phyloP scores from a whole-genome alignment of 1,140 invertebrate species.

The Philotrypesis tridentata region DNA sequence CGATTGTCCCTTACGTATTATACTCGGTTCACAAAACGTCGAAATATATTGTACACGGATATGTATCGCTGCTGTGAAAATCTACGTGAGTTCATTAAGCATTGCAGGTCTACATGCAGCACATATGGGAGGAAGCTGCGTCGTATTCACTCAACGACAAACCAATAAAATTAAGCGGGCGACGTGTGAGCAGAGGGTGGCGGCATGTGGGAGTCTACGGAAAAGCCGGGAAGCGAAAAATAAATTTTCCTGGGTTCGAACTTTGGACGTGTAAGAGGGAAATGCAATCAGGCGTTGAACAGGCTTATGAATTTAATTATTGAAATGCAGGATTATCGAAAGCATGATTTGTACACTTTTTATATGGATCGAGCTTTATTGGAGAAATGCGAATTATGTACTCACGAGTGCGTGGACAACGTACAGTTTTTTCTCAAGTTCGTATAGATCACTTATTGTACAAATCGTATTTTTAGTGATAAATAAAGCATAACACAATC shows the following conservation, averaged over 20 bases:
- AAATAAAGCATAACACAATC: no score
- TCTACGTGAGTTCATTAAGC: constrained; percentile 38
- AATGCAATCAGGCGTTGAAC: neutral
- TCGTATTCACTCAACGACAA: constrained; percentile 5
- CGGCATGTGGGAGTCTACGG: neutral
- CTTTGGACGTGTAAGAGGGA: neutral
- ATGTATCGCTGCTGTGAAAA: constrained; percentile 23
- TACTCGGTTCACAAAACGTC: neutral
- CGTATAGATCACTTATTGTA: no score
- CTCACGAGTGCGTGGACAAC: no score
- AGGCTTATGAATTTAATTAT: neutral
- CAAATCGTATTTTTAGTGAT: no score
- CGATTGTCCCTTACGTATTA: neutral
- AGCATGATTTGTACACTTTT: neutral
- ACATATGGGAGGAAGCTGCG: neutral
- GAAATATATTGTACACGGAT: neutral
- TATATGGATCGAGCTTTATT: neutral
- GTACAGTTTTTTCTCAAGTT: no score
- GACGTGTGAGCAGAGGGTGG: neutral
- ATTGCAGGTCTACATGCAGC: neutral
- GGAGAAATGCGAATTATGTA: neutral
- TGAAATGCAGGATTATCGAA: neutral
- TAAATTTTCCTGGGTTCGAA: neutral
- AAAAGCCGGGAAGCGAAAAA: neutral
- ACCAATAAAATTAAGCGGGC: constrained; percentile 24